A percentile compares a stretch with the other conserved stretches of the same genome.
phyloP scores from a whole-genome alignment of 2,797 vertebrate genomes.

The Trachops cirrhosus region DNA sequence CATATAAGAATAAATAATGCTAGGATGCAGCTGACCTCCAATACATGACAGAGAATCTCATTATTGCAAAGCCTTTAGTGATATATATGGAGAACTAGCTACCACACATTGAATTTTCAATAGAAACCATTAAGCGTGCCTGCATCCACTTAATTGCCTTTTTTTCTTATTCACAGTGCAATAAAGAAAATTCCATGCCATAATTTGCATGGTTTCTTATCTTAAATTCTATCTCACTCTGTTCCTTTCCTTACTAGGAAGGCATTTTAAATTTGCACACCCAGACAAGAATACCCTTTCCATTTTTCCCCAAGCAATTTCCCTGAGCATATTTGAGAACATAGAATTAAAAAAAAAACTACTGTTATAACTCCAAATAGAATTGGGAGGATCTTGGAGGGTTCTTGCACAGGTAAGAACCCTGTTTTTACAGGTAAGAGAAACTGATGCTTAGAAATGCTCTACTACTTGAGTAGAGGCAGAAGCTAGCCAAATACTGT shows the following conservation, averaged over 20 bases:
- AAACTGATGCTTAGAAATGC: slow-evolving; percentile 16
- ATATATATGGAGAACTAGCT: not conserved
- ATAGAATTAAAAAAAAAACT: not conserved
- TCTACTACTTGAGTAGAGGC: not conserved
- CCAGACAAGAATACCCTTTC: not conserved
- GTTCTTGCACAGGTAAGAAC: too few species aligned
- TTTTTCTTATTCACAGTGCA: slow-evolving; percentile 21
- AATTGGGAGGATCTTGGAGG: not conserved
- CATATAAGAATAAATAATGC: slow-evolving; percentile 37
- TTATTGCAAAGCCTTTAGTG: not conserved
- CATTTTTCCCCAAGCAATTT: not conserved
- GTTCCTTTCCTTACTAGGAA: not conserved
- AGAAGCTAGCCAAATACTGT: not conserved
- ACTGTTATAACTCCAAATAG: not conserved
- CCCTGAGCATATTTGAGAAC: not conserved
- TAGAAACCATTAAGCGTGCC: not conserved
- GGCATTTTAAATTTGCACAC: not conserved
- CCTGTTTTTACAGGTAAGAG: not conserved
- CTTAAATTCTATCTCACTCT: not conserved
- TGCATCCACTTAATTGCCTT: slow-evolving; percentile 19
- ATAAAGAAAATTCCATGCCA: not conserved
- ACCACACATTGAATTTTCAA: not conserved
- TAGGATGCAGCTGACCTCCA: slow-evolving; percentile 2
- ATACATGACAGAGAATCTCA: not conserved
- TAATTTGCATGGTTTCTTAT: slow-evolving; percentile 50